Conservation (phyloP, 1,140 invertebrate species). For the Cryptotermes secundus region DNA sequence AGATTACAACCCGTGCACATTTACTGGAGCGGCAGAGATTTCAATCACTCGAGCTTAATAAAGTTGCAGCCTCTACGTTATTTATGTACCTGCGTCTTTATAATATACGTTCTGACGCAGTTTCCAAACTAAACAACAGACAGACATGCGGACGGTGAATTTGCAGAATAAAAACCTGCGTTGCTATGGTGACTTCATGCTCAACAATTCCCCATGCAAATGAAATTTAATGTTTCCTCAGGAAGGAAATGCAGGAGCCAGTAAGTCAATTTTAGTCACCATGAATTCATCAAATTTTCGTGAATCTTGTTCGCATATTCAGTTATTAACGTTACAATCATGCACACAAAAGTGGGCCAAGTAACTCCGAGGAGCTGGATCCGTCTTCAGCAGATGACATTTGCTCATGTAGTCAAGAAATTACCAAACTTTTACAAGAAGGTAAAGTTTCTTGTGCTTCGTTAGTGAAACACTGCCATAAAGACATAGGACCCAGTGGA, state of each 20-base stretch:
- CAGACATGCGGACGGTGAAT: not conserved
- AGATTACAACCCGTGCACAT: not conserved
- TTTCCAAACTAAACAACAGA: not conserved
- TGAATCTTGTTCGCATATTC: not conserved
- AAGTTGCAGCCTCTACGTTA: not conserved
- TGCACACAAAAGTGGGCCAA: not conserved
- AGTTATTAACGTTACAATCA: not conserved
- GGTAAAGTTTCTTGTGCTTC: too few species aligned
- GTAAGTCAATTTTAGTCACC: not conserved
- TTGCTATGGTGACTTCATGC: not conserved
- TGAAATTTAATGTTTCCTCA: slow-evolving; percentile 5
- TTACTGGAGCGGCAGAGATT: not conserved
- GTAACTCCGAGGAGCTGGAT: not conserved
- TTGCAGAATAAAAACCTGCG: not conserved
- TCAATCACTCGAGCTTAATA: not conserved
- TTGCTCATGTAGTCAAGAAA: too few species aligned
- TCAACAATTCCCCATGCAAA: slow-evolving; percentile 12
- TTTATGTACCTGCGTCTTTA: not conserved
- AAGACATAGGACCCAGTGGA: too few species aligned
- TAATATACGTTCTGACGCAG: not conserved
- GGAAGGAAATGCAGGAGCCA: not conserved
- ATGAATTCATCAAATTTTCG: not conserved
- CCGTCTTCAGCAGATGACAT: too few species aligned
- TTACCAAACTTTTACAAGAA: too few species aligned
- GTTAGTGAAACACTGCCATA: too few species aligned